Conservation (phyloP, 2,888 invertebrate genomes). For the Pollenia amentaria region DNA sequence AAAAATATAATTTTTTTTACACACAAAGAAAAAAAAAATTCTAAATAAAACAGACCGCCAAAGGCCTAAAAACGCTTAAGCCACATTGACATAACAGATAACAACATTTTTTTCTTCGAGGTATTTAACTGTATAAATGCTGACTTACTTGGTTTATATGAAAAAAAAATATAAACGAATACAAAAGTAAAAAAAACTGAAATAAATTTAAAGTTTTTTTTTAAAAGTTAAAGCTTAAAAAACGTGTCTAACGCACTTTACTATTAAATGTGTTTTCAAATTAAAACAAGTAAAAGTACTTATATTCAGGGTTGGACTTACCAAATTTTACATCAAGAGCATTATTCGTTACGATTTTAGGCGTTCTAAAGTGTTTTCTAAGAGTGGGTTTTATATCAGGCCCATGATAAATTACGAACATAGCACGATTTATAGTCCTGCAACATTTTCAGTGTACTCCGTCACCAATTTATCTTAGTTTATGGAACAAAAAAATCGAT, state of each 20-base stretch:
- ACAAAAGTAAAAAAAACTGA: slow-evolving; percentile 28
- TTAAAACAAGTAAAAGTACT: slow-evolving; percentile 38
- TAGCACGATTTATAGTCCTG: no score
- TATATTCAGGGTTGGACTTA: not conserved
- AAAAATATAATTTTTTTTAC: slow-evolving; percentile 38
- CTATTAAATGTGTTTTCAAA: slow-evolving; percentile 29
- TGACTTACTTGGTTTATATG: slow-evolving; percentile 8
- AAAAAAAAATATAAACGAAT: slow-evolving; percentile 7
- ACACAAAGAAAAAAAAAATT: not conserved
- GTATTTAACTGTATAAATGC: slow-evolving; percentile 55
- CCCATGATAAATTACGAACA: no score
- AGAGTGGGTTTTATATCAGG: no score
- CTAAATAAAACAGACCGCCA: slow-evolving; percentile 54
- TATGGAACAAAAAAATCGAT: no score
- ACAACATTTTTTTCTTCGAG: slow-evolving; percentile 24
- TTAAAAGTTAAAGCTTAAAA: slow-evolving; percentile 19
- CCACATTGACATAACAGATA: slow-evolving; percentile 60
- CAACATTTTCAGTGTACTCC: no score
- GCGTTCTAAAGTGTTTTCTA: no score
- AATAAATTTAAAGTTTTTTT: not conserved
- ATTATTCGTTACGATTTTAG: no score
- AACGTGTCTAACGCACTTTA: slow-evolving; percentile 65
- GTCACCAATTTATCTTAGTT: no score
- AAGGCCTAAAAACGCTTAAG: slow-evolving; percentile 46
- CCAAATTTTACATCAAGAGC: no score